phyloP scores from a whole-genome alignment of 1,140 invertebrate species.

The Drosophila parabipectinata region DNA sequence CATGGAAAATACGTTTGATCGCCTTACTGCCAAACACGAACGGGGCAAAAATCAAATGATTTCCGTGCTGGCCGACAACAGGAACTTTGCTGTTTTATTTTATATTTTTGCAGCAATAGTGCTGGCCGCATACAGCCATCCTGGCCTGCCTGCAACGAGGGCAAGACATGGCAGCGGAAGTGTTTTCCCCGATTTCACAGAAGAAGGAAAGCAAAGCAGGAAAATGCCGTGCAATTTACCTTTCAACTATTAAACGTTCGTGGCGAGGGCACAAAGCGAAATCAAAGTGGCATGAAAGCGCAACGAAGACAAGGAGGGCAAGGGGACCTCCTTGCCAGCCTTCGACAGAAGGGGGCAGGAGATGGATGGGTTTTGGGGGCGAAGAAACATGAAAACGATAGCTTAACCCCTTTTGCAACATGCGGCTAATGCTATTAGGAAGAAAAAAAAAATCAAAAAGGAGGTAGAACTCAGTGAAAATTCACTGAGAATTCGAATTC shows the following conservation, averaged over 20 bases:
- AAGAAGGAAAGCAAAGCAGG: constrained; percentile 41
- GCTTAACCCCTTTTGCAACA: constrained; percentile 74
- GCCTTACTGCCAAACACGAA: constrained; percentile 66
- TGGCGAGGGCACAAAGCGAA: constrained; percentile 78
- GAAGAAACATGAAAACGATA: constrained; percentile 56
- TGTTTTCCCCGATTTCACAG: constrained; percentile 61
- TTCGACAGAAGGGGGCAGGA: too few relatives aligned
- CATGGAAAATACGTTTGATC: constrained; percentile 61
- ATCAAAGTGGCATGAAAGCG: constrained; percentile 81
- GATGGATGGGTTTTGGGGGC: neutral
- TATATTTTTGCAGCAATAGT: neutral
- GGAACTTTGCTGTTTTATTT: constrained; percentile 17
- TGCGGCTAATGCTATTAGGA: constrained; percentile 70
- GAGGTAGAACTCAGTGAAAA: constrained; percentile 14
- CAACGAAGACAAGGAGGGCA: constrained; percentile 55
- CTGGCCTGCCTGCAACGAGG: constrained; percentile 26
- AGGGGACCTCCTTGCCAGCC: too few relatives aligned
- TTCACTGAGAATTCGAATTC: constrained; percentile 5
- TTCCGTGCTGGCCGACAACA: constrained; percentile 67
- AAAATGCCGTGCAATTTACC: constrained; percentile 78
- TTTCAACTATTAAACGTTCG: constrained; percentile 80
- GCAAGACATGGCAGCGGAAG: constrained; percentile 70
- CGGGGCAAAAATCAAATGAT: constrained; percentile 75
- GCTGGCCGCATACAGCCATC: neutral
- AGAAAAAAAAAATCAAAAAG: neutral